A percentile compares a stretch with the other conserved stretches of the same genome.
phyloP scores from a whole-genome alignment of 2,888 invertebrate genomes.

The Eupeodes latifasciatus region DNA sequence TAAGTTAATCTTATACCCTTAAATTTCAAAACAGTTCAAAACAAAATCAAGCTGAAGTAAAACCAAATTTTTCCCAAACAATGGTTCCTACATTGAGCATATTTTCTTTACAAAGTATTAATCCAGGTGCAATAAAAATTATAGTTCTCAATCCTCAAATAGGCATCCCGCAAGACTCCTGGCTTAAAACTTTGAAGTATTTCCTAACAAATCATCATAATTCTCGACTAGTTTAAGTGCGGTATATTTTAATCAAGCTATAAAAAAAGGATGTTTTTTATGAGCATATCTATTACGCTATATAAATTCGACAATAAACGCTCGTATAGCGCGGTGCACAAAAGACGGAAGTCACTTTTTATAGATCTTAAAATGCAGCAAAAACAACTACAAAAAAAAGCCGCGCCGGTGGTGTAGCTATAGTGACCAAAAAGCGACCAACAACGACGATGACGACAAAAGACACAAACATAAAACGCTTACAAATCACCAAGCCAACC shows the following conservation, averaged over 20 bases:
- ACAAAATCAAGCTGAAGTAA: no score
- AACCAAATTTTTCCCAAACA: no score
- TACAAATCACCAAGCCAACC: constrained; percentile 33
- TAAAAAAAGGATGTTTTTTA: constrained; percentile 41
- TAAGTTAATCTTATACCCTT: no score
- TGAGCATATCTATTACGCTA: constrained; percentile 18
- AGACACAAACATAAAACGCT: not conserved
- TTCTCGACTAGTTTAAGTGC: constrained; percentile 6
- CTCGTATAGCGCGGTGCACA: constrained; percentile 13
- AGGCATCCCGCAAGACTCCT: not conserved
- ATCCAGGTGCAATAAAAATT: not conserved
- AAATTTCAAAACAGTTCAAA: no score
- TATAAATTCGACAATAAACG: constrained; percentile 48
- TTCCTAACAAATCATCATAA: not conserved
- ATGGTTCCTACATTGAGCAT: no score
- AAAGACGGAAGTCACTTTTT: constrained; percentile 67
- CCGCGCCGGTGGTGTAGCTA: not conserved
- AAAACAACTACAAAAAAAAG: not conserved
- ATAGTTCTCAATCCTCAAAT: not conserved
- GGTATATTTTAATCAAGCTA: constrained; percentile 13
- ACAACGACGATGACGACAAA: not conserved
- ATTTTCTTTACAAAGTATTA: not conserved
- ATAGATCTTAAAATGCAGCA: constrained; percentile 39
- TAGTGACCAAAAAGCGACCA: not conserved
- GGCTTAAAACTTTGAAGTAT: not conserved